These are phyloP conservation scores for Astropecten irregularis DNA, from an alignment of 53 echinoderm and acorn worm species.

Conservation along the genomic window DNA sequence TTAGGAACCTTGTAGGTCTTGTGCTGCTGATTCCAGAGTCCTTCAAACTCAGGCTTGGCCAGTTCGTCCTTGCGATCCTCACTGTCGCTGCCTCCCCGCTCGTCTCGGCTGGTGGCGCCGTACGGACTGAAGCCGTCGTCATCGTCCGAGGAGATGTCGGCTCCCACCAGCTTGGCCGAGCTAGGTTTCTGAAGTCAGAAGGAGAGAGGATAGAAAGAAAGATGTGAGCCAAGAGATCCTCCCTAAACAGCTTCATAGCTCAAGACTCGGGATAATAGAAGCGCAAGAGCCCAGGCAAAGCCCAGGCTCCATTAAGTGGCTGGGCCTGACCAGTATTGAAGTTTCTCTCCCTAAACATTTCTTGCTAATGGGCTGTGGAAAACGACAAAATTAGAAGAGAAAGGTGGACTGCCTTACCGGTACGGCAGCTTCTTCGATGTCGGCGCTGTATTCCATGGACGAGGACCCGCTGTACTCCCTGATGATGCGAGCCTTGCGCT, in stretches of 20 bases:
- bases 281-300: no score
- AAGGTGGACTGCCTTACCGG: no score
- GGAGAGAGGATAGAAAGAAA: not conserved
- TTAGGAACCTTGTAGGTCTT: constrained; percentile 91
- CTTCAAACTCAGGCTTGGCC: constrained; percentile 98
- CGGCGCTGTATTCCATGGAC: constrained; percentile 69
- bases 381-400: no score
- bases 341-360: no score
- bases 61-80: constrained; percentile 80
- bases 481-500: constrained; percentile 59
- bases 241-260: no score
- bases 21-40: constrained; percentile 88
- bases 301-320: no score
- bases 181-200: constrained; percentile 30
- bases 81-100: constrained; percentile 65
- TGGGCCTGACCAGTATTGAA: no score
- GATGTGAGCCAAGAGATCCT: no score
- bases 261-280: no score
- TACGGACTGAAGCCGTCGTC: constrained; percentile 69
- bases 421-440: constrained; percentile 65
- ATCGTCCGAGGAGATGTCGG: constrained; percentile 73
- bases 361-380: no score
- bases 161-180: constrained; percentile 7
- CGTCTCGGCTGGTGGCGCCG: constrained; percentile 62
- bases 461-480: constrained; percentile 65